Evolutionary conservation across 2,888 invertebrate genomes (phyloP).

Genomic region (Mythimna impura): DNA sequence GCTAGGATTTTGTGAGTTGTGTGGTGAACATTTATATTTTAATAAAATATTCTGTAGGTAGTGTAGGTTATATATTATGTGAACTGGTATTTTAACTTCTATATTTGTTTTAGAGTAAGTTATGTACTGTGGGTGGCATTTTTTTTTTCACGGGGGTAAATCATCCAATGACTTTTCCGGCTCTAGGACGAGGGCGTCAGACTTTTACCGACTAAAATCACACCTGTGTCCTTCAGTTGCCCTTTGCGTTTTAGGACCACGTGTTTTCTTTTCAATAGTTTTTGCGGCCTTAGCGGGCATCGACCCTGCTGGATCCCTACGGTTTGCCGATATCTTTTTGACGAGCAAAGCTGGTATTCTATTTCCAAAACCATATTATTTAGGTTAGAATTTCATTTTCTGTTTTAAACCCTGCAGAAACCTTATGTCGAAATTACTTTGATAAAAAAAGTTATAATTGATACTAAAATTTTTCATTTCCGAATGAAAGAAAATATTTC

Average conservation of each 20-base stretch:
- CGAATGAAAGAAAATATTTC: slow-evolving; percentile 2
- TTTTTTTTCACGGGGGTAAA: no score
- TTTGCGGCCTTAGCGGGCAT: no score
- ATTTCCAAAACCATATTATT: not conserved
- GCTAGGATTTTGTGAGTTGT: slow-evolving; percentile 21
- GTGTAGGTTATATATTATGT: not conserved
- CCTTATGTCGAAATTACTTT: not conserved
- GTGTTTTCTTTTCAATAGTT: no score
- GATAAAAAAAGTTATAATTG: not conserved
- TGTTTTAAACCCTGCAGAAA: not conserved
- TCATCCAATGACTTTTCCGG: no score
- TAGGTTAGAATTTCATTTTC: not conserved
- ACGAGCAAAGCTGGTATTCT: no score
- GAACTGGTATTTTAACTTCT: not conserved
- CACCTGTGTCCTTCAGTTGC: no score
- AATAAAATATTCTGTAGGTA: not conserved
- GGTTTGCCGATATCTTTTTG: no score
- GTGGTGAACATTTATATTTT: slow-evolving; percentile 8
- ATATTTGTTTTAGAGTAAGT: not conserved
- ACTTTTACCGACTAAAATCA: no score
- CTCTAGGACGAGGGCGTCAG: no score
- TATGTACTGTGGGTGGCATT: no score
- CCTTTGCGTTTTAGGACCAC: no score
- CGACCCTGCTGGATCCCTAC: no score
- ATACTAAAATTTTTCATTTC: not conserved